Evolutionary conservation across 2,113 vertebrate genomes (phyloP), one percentile per base, ranked within the genome.

Genomic region (Anguilla japonica): DNA sequence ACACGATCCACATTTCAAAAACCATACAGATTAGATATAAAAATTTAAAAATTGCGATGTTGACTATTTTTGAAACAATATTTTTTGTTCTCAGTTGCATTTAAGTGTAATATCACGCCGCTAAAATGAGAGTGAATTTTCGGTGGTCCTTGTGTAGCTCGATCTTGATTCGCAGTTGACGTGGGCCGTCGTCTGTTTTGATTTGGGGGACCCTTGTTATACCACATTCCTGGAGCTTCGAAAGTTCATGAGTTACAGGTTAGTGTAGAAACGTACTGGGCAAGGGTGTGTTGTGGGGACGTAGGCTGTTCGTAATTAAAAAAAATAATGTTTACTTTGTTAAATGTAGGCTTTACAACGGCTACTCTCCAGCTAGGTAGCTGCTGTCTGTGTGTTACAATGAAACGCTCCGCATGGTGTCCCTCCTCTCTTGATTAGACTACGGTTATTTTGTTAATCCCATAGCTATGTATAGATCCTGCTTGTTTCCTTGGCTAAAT

Each of bases 191-290:
- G 81, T 50, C 11, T 82, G 81, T 43, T 50, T 43, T 53, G 81
- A 82, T 82, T 82, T 82, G 81, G 46, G 43, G 18, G 20, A 20
- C 43, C 81, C 43, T 41, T 50, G 26, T 82, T 20, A 53, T 82
- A 82, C 46, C 81, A 20, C 41, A 26, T 82, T 43, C 41, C n/a
- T 50, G 81, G 81, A 82, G 41, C 41, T 82, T 43, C 81, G 5
- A n/a, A 50, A 75, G 71, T 75, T 29, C n/a, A 75, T 50, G 81
- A n/a, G 81, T 29, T n/a, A 50, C 81, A 82, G 81, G 81, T 82
- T 41, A 82, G 81, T 82, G 81, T 26, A 2, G 81, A 11, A 82
- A 50, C 22, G 41, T 41, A 18, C 15, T 43, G 5, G 41, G 1
- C 40, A 82, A 50, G 2, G 81, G 41, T 29, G 81, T 82, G 41